These are phyloP conservation scores for Myotis pilosus DNA, from an alignment of 2,797 vertebrate species.

Conservation along the genomic window DNA sequence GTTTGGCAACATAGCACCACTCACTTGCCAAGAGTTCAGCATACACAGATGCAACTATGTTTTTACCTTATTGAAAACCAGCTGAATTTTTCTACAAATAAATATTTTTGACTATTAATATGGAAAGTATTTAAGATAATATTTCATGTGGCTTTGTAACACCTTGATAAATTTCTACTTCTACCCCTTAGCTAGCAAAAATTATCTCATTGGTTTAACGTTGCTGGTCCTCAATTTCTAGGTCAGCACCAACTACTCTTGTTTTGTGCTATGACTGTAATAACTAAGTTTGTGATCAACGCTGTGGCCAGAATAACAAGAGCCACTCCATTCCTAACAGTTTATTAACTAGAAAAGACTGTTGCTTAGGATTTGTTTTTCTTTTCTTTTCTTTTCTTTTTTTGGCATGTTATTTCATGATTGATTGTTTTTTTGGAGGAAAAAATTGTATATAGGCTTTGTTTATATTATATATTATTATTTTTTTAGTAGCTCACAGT, in stretches of 20 bases:
- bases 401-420: neutral
- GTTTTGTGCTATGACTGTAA: neutral
- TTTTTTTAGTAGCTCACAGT: neutral
- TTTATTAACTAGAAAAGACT: neutral
- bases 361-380: neutral
- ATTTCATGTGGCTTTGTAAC: neutral
- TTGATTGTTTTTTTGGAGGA: neutral
- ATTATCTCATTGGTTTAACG: neutral
- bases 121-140: neutral
- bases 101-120: neutral
- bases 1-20: neutral
- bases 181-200: neutral
- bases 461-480: neutral
- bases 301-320: neutral
- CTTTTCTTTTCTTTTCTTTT: neutral
- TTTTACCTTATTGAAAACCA: constrained; percentile 13
- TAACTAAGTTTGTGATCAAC: neutral
- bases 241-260: neutral
- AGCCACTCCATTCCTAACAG: neutral
- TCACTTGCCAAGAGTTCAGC: neutral
- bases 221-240: neutral
- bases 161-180: neutral
- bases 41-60: neutral
- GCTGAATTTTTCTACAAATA: constrained; percentile 7
- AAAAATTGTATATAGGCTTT: neutral